Conservation (phyloP, 2,113 vertebrate species). For the Plestiodon gilberti region DNA sequence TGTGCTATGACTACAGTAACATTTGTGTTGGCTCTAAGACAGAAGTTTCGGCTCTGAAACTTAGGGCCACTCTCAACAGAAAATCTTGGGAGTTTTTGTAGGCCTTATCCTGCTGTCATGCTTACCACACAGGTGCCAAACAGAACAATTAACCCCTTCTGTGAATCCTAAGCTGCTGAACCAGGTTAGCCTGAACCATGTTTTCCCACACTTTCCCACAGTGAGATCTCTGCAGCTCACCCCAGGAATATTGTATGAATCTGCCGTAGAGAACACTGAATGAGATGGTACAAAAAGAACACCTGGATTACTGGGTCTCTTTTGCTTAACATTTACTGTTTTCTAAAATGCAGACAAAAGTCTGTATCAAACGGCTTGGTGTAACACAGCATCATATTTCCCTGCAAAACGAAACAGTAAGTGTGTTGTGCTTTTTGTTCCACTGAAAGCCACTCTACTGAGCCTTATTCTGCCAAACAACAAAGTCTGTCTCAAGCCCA, state of each 20-base stretch:
- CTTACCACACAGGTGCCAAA: background rate
- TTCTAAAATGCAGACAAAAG: constrained; percentile 40
- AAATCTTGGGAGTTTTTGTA: background rate
- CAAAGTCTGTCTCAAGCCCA: constrained; percentile 23
- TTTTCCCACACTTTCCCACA: background rate
- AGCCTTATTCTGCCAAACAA: constrained; percentile 51
- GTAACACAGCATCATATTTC: background rate
- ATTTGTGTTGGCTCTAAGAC: background rate
- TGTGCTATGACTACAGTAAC: too few relatives aligned
- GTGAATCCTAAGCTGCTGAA: background rate
- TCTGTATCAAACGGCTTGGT: background rate
- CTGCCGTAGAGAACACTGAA: constrained; percentile 18
- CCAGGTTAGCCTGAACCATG: background rate
- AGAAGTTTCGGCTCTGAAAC: too few relatives aligned
- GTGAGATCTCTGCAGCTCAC: background rate
- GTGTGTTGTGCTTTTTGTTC: background rate
- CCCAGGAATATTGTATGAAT: background rate
- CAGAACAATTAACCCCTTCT: background rate
- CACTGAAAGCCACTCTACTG: too few relatives aligned
- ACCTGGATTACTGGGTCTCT: constrained; percentile 30
- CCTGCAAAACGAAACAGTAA: constrained; percentile 6
- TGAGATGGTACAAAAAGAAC: background rate
- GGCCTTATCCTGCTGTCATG: background rate
- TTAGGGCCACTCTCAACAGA: background rate
- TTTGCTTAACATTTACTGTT: constrained; percentile 19